Evolutionary conservation across 2,113 vertebrate species (phyloP).

Genomic region (Phrynosoma blainvillii): DNA sequence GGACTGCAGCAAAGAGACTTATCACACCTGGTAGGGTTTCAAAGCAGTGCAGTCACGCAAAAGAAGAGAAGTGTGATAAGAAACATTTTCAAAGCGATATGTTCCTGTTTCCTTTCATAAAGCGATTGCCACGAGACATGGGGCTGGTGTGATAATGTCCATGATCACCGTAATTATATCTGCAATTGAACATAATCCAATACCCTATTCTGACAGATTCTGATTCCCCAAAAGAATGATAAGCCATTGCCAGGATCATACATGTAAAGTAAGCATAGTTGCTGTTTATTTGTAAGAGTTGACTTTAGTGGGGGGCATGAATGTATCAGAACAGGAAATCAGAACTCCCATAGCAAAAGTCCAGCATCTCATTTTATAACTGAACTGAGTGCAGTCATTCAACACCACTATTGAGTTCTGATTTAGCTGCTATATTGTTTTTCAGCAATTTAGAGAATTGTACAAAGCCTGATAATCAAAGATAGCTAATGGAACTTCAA

Average conservation of each 20-base stretch:
- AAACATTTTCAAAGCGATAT: too few relatives aligned
- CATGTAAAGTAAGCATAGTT: background rate
- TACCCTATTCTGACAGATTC: background rate
- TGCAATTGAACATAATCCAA: background rate
- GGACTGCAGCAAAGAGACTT: too few relatives aligned
- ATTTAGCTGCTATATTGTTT: background rate
- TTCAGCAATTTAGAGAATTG: background rate
- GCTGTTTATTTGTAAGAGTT: background rate
- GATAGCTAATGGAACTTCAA: background rate
- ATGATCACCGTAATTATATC: background rate
- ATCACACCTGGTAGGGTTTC: too few relatives aligned
- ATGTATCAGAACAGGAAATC: background rate
- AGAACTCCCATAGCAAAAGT: background rate
- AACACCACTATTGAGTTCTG: fast-evolving
- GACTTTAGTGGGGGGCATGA: background rate
- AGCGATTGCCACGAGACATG: too few relatives aligned
- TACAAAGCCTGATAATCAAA: background rate
- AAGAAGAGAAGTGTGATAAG: too few relatives aligned
- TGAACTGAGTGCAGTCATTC: fast-evolving
- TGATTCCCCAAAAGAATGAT: background rate
- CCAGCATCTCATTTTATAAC: background rate
- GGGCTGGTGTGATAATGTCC: too few relatives aligned
- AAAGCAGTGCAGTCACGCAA: too few relatives aligned
- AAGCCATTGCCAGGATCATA: background rate
- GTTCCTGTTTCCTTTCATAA: too few relatives aligned